A percentile compares a stretch with the other conserved stretches of the same genome.
Conservation (phyloP, 2,888 invertebrate genomes). For the Drosophila anomalipes region DNA sequence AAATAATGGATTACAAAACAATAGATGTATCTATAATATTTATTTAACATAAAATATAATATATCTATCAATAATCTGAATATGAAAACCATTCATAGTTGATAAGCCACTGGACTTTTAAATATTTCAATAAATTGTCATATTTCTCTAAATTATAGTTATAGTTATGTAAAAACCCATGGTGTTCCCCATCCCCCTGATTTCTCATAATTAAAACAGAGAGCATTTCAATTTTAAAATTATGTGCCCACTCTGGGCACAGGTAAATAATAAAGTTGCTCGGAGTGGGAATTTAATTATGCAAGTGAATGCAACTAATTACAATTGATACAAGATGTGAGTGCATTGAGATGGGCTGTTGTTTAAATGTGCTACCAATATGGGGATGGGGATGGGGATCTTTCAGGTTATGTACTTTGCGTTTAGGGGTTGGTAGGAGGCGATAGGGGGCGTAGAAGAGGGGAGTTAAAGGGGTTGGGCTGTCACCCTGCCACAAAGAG, state of each 20-base stretch:
- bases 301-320: slow-evolving; percentile 77
- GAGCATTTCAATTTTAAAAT: background rate
- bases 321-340: slow-evolving; percentile 64
- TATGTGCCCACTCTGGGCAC: background rate
- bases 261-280: slow-evolving; percentile 23
- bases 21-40: background rate
- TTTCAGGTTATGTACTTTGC: slow-evolving; percentile 28
- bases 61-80: background rate
- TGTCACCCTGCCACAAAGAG: slow-evolving; percentile 52
- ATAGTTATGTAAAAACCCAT: background rate
- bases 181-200: background rate
- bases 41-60: background rate
- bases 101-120: background rate
- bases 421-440: slow-evolving; percentile 40
- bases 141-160: background rate
- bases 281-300: slow-evolving; percentile 66
- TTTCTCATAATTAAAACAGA: background rate
- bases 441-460: background rate
- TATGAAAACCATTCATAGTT: background rate
- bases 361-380: slow-evolving; percentile 9
- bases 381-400: background rate
- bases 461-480: slow-evolving; percentile 16
- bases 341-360: slow-evolving; percentile 4
- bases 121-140: background rate
- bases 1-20: background rate